Evolutionary conservation across 2,797 vertebrate genomes (phyloP).

Genomic region (Gadopsis bispinosus): DNA sequence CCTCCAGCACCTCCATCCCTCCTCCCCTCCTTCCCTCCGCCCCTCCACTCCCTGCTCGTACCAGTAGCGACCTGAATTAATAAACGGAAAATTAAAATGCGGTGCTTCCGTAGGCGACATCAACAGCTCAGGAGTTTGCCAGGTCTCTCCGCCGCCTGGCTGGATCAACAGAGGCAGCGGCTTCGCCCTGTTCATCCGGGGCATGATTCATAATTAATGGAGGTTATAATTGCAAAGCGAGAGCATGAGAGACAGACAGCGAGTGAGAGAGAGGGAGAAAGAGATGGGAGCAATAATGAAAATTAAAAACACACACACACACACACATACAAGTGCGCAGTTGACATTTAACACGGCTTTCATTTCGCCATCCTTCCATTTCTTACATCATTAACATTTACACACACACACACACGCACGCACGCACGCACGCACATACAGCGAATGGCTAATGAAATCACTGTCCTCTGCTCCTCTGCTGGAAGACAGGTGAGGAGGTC

Average conservation of each 20-base stretch:
- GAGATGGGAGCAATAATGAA: conserved; percentile 65
- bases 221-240: conserved; percentile 79
- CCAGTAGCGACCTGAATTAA: conserved; percentile 70
- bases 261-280: conserved; percentile 28
- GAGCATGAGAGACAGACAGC: conserved; percentile 62
- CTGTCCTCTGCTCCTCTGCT: conserved; percentile 54
- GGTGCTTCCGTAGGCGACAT: conserved; percentile 56
- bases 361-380: conserved; percentile 67
- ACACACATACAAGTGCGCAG: conserved; percentile 36
- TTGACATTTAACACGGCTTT: conserved; percentile 76
- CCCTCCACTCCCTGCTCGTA: conserved; percentile 28
- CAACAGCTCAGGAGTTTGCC: conserved; percentile 63
- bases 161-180: conserved; percentile 53
- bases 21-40: conserved; percentile 10
- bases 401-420: conserved; percentile 24
- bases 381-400: conserved; percentile 78
- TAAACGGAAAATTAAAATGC: conserved; percentile 76
- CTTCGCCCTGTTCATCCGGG: conserved; percentile 70
- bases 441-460: conserved; percentile 65
- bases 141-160: conserved; percentile 55
- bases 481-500: conserved; percentile 58
- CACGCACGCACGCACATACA: conserved; percentile 11
- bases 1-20: conserved; percentile 36
- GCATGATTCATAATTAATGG: conserved; percentile 85
- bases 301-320: conserved; percentile 47